Evolutionary conservation across 92 coral and sea anemone genomes (phyloP), one percentile per base, ranked within the genome.

Genomic region (Epizoanthus fatuus): DNA sequence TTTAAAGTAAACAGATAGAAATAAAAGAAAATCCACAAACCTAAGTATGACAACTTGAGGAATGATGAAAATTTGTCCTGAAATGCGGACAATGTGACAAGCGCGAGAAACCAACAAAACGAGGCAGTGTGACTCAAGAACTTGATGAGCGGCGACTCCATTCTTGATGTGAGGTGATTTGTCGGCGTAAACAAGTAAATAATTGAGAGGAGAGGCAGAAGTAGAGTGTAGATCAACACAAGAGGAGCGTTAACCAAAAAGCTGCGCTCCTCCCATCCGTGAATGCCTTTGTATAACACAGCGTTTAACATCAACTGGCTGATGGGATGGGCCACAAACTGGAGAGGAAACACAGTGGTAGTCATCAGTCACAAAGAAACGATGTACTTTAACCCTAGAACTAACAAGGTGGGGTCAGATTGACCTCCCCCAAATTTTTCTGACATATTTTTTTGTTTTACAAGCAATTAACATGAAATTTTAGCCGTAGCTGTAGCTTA

Each of bases 271-370:
- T 84, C 94, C 95, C 94, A 80, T 38, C 88, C 74, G 71, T 88
- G 90, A 68, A 94, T 92, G 40, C 90, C 94, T 42, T 74, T 75
- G 81, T 96, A 94, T 11, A 96, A 69, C 4, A 96, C 98, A 7
- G 91, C 81, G 80, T 96, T 96, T 51, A 96, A 91, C 93, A 96
- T 90, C 19, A 92, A 89, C 81, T 96, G 98, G 10, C 92, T 90
- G 71, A 94, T 91, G 3, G 98, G 98, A 62, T 96, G 98, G 53
- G 96, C 95, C 7, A 95, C 98, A 72, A 95, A 95, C 98, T 95
- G 75, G 15, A 37, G 59, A 79, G 70, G 49, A 67, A 39, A 37
- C 29, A n/a, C 0, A 69, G 19, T 22, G 17, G 22, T 2, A 44
- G 15, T 69, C 5, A 39, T 29, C 32, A 29, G 49, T 44, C 9